Conservation (phyloP, 2,888 invertebrate species). For the Philhelius pedissequus region DNA sequence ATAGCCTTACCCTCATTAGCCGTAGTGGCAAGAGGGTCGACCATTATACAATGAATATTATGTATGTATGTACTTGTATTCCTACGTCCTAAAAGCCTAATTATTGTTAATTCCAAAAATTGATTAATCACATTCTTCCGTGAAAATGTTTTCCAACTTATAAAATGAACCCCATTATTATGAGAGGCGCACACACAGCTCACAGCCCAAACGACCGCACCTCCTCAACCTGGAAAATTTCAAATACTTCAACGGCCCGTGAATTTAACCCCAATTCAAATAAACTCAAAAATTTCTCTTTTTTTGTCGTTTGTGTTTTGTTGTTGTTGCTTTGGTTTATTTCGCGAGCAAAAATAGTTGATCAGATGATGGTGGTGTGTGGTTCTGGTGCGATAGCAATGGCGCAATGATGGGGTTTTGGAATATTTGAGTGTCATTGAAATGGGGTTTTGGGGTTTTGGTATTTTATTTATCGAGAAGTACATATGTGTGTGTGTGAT, state of each 20-base stretch:
- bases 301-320: neutral
- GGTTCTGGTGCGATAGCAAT: neutral
- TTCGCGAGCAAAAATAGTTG: slow-evolving; percentile 4
- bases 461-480: slow-evolving; percentile 18
- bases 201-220: neutral
- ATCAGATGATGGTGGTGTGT: neutral
- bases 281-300: slow-evolving; percentile 7
- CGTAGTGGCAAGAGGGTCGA: neutral
- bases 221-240: slow-evolving; percentile 28
- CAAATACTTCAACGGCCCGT: neutral
- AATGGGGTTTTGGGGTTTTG: slow-evolving; percentile 59
- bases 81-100: slow-evolving; percentile 25
- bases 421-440: slow-evolving; percentile 30
- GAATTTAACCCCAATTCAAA: slow-evolving; percentile 23
- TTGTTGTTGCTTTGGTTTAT: slow-evolving; percentile 22
- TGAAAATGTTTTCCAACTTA: slow-evolving; percentile 37
- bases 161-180: slow-evolving; percentile 32
- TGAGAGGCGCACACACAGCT: neutral
- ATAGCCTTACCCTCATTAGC: too few relatives aligned
- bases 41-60: too few relatives aligned
- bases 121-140: slow-evolving; percentile 52
- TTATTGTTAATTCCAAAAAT: slow-evolving; percentile 30
- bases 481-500: too few relatives aligned
- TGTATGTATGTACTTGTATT: too few relatives aligned
- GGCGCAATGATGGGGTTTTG: neutral